Evolutionary conservation across 2,113 vertebrate genomes (phyloP).

Genomic region (Stegostoma tigrinum): DNA sequence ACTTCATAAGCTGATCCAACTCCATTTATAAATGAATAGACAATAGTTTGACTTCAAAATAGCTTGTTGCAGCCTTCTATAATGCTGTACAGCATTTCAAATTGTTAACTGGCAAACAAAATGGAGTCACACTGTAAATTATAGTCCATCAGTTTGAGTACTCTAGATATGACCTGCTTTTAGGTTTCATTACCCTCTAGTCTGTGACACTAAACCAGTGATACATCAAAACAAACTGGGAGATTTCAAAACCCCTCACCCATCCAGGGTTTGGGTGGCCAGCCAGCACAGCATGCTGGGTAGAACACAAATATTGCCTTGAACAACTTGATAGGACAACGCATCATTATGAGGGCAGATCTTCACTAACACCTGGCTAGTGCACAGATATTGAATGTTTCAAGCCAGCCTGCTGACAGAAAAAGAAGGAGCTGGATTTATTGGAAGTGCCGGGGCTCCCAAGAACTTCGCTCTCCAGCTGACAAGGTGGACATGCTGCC

Average conservation of each 20-base stretch:
- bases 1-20: neutral
- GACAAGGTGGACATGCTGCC: too few relatives aligned
- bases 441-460: too few relatives aligned
- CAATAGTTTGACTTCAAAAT: neutral
- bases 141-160: neutral
- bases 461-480: too few relatives aligned
- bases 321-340: neutral
- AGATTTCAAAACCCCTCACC: neutral
- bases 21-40: constrained; percentile 10
- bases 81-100: neutral
- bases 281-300: neutral
- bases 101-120: neutral
- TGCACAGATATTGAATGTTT: neutral
- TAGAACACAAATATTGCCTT: neutral
- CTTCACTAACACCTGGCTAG: neutral
- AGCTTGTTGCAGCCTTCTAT: neutral
- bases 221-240: neutral
- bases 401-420: neutral
- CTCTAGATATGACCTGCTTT: neutral
- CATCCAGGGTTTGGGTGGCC: neutral
- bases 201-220: neutral
- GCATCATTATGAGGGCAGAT: neutral
- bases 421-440: too few relatives aligned
- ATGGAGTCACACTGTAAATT: neutral
- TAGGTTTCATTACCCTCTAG: neutral